These are phyloP conservation scores for Thera obeliscata DNA, from an alignment of 2,888 invertebrate species.

Conservation along the genomic window DNA sequence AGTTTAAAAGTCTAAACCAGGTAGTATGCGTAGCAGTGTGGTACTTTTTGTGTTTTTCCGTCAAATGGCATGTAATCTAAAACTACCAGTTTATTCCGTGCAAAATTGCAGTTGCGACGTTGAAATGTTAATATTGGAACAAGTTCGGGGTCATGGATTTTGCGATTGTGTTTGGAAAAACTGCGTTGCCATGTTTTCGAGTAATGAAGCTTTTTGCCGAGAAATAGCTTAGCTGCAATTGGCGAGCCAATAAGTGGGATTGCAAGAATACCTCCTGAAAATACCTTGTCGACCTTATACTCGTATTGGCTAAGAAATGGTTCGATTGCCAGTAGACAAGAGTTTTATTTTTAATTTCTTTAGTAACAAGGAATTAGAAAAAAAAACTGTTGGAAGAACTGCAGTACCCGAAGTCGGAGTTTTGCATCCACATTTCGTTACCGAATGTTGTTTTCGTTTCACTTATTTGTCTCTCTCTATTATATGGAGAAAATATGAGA, in stretches of 20 bases:
- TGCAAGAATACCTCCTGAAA: not conserved
- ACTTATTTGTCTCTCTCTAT: too few species aligned
- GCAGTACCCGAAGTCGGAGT: too few species aligned
- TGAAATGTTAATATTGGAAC: constrained; percentile 24
- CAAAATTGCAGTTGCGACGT: constrained; percentile 9
- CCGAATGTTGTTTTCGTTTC: too few species aligned
- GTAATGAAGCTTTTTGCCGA: not conserved
- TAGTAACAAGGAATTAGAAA: too few species aligned
- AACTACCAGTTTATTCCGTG: constrained; percentile 19
- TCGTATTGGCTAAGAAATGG: not conserved
- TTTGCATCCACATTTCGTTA: too few species aligned
- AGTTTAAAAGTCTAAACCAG: too few species aligned
- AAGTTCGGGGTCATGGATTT: constrained; percentile 1
- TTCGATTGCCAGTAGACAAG: too few species aligned
- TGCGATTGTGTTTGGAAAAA: constrained; percentile 9
- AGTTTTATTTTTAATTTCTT: too few species aligned
- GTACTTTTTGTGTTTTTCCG: not conserved
- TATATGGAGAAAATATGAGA: too few species aligned
- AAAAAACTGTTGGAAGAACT: too few species aligned
- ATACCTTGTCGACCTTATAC: not conserved
- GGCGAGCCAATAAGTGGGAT: not conserved
- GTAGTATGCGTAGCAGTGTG: not conserved
- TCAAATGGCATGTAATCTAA: constrained; percentile 12
- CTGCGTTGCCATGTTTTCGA: constrained; percentile 14
- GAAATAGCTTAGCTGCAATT: constrained; percentile 2